Percentiles rank a stretch among this genome's conserved stretches.
These are phyloP conservation scores for Dendrocincla fuliginosa DNA, from an alignment of 2,797 vertebrate species.

Conservation along the genomic window DNA sequence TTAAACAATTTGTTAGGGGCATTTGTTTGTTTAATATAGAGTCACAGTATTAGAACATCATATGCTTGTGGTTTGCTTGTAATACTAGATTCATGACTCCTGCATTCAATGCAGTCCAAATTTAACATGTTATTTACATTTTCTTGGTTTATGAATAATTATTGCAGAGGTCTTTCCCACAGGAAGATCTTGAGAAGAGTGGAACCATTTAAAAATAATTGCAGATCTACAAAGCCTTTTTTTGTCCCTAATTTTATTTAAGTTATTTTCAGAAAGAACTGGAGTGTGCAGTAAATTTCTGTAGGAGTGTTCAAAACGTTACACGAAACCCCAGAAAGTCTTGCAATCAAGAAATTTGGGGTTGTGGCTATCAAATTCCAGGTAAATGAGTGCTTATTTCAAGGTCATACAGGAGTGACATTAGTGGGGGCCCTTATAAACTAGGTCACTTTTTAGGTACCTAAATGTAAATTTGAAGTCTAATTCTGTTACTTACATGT, in stretches of 20 bases:
- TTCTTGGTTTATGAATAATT: conserved; percentile 44
- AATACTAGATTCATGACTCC: conserved; percentile 25
- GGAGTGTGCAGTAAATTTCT: background rate
- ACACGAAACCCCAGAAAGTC: background rate
- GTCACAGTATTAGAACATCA: background rate
- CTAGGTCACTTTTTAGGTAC: background rate
- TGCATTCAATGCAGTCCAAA: conserved; percentile 41
- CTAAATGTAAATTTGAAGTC: background rate
- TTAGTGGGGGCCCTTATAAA: background rate
- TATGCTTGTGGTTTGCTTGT: background rate
- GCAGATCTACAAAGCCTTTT: background rate
- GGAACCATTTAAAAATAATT: conserved; percentile 39
- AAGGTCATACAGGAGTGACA: background rate
- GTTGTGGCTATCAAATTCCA: background rate
- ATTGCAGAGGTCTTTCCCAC: conserved; percentile 67
- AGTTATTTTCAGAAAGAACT: background rate
- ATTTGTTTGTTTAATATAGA: conserved; percentile 13
- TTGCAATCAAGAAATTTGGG: background rate
- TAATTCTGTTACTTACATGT: background rate
- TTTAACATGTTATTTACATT: conserved; percentile 37
- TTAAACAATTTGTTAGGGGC: background rate
- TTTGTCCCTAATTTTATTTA: background rate
- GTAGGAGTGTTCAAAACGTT: background rate
- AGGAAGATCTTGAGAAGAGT: conserved; percentile 61
- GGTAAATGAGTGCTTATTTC: background rate